These are phyloP conservation scores for Tragelaphus oryx DNA, from an alignment of 2,797 vertebrate species.

Conservation along the genomic window DNA sequence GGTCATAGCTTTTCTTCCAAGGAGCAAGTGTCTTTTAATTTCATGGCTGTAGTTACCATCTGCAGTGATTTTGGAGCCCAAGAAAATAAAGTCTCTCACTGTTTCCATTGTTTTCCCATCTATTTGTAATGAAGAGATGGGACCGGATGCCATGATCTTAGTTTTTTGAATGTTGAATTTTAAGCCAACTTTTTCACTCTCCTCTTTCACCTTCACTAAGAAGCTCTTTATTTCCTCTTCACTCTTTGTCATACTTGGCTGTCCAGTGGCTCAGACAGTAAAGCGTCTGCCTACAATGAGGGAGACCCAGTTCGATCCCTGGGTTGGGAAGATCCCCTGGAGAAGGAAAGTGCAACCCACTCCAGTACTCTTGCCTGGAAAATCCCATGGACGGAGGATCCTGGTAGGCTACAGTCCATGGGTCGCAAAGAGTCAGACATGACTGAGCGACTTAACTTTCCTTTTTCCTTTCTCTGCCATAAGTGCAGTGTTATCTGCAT, in stretches of 20 bases:
- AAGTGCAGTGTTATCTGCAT: background rate
- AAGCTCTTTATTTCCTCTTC: background rate
- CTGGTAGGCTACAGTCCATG: background rate
- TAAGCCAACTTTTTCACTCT: background rate
- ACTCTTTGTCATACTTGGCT: background rate
- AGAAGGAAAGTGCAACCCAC: background rate
- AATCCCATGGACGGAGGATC: background rate
- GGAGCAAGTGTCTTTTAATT: background rate
- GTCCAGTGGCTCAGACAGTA: background rate
- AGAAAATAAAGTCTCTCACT: background rate
- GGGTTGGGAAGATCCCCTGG: background rate
- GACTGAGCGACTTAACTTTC: background rate
- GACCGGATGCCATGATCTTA: background rate
- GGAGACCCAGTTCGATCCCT: background rate
- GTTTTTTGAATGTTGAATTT: background rate
- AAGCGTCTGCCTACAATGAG: background rate
- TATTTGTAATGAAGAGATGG: background rate
- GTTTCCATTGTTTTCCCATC: background rate
- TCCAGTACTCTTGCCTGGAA: background rate
- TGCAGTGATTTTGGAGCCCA: background rate
- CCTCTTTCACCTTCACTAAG: background rate
- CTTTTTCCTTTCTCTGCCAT: background rate
- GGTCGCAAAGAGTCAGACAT: background rate
- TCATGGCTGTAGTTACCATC: background rate
- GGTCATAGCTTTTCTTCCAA: background rate